phyloP scores from a whole-genome alignment of 2,113 vertebrate species.

The Peromyscus polionotus region DNA sequence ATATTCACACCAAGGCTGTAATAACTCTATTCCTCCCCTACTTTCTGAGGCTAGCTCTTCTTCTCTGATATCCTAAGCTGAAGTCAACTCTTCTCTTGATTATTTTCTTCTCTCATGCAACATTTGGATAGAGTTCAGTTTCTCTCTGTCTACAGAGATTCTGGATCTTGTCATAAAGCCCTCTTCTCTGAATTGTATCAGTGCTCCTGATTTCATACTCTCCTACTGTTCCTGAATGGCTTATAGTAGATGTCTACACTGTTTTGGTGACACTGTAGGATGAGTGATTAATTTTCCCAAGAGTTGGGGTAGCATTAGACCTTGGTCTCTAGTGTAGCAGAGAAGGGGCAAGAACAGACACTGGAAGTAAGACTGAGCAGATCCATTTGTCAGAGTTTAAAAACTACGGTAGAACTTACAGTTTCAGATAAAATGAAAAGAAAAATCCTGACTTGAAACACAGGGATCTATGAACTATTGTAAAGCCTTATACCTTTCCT shows the following conservation, averaged over 20 bases:
- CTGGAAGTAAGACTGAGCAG: neutral
- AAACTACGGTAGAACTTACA: neutral
- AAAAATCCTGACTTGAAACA: neutral
- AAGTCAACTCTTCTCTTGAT: neutral
- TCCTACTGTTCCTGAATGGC: neutral
- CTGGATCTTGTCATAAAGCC: neutral
- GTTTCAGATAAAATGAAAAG: neutral
- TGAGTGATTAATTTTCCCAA: neutral
- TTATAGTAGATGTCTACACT: neutral
- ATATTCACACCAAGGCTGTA: neutral
- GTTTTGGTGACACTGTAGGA: neutral
- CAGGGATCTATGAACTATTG: neutral
- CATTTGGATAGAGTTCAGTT: neutral
- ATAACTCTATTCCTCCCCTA: neutral
- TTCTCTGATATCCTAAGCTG: neutral
- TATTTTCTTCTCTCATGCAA: neutral
- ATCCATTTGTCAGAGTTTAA: neutral
- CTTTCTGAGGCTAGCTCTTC: neutral
- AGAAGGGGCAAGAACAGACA: neutral
- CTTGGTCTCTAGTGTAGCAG: neutral
- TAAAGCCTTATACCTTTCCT: neutral
- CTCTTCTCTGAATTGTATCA: neutral
- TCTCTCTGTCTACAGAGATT: neutral
- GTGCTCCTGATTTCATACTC: neutral
- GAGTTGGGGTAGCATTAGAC: neutral